Evolutionary conservation across 2,888 invertebrate species (phyloP), one percentile per base, ranked within the genome.

Genomic region (Bedellia somnulentella): DNA sequence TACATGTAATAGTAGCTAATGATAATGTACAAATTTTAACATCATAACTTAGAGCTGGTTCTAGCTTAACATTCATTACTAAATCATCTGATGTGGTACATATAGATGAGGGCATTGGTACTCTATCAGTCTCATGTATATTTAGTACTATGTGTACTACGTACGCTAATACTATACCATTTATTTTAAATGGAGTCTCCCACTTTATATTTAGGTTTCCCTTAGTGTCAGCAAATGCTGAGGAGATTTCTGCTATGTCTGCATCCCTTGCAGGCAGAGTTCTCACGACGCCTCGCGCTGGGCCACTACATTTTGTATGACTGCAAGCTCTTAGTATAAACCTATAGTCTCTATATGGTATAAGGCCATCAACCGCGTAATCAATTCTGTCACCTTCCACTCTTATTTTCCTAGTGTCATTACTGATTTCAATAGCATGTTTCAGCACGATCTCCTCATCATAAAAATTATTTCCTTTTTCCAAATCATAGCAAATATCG

Each of bases 301-400:
- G 59, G 39, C 60, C 49, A 30, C 75, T 73, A 28, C 75, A 75
- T 8, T 33, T 28, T 2, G 41, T 33, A 4, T 40, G 37, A 27
- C 49, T 46, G 38, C 75, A 75, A 18, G 66, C 60, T 34, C 70
- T 48, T 31, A 75, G 42, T 33, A 56, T 47, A 37, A 73, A 61
- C 32, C 51, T 59, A 32, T 73, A 75, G 42, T 71, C 71, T 39
- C 70, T 50, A 30, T 44, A 75, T 1, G 73, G 71, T 12, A 64
- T 63, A 23, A 75, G 40, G 2, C 52, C 52, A 6, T 46, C 53
- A 3, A 75, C 46, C 45, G 57, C 49, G 27, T 47, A 62, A 2
- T 41, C 40, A 21, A 45, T 55, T 39, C 37, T 49, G 2, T 45
- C 40, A 2, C 47, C 49, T 12, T 36, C 47, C 29, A 71, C 43